phyloP scores from a whole-genome alignment of 2,113 vertebrate species.

The Triplophysa dalaica region DNA sequence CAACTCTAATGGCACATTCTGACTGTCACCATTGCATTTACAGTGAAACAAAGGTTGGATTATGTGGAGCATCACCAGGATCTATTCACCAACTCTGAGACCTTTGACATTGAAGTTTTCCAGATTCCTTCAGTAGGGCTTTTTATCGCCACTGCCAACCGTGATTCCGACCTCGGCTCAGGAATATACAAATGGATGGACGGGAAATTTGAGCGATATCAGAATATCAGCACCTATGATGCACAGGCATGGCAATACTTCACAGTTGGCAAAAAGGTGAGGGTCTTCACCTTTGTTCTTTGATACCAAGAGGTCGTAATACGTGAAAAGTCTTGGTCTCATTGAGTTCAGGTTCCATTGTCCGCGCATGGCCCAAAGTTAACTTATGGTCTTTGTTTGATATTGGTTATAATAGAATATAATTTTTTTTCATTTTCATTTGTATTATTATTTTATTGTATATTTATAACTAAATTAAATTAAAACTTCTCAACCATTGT shows the following conservation, averaged over 20 bases:
- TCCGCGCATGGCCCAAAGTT: too few species aligned
- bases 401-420: too few species aligned
- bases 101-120: constrained; percentile 88
- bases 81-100: constrained; percentile 84
- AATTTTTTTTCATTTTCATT: too few species aligned
- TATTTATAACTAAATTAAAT: too few species aligned
- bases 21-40: neutral
- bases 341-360: too few species aligned
- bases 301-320: too few species aligned
- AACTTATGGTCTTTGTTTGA: too few species aligned
- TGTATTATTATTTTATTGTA: too few species aligned
- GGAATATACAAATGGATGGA: constrained; percentile 86
- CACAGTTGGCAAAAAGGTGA: constrained; percentile 83
- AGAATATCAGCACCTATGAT: constrained; percentile 87
- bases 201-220: constrained; percentile 82
- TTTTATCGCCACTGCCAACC: constrained; percentile 86
- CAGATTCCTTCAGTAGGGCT: constrained; percentile 81
- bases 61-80: constrained; percentile 91
- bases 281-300: neutral
- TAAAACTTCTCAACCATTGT: too few species aligned
- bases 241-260: constrained; percentile 93
- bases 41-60: constrained; percentile 82
- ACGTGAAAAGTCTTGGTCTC: too few species aligned
- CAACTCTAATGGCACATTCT: neutral
- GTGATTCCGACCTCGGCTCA: constrained; percentile 72